These are phyloP conservation scores for Linyphia triangularis DNA, from an alignment of 2,888 invertebrate species.

Conservation along the genomic window DNA sequence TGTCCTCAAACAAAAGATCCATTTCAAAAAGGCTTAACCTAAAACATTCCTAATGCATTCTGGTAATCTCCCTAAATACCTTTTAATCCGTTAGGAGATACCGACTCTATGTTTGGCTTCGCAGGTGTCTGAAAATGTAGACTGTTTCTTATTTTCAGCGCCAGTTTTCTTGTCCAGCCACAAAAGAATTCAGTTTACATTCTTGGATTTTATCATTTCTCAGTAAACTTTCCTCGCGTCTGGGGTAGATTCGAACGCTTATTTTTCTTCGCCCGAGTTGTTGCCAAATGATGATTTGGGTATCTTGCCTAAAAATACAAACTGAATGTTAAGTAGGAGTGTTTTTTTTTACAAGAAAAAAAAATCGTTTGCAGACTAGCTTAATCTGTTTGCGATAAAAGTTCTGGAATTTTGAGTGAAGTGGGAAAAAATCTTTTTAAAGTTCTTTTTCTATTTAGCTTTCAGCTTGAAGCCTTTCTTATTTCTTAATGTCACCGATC, in stretches of 20 bases:
- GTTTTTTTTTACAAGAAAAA: neutral
- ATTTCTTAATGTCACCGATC: neutral
- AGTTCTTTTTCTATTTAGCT: neutral
- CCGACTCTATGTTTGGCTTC: neutral
- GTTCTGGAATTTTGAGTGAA: neutral
- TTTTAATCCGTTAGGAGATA: conserved; percentile 29
- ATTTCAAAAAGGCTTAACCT: conserved; percentile 15
- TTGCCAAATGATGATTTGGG: neutral
- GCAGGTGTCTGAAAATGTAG: conserved; percentile 1
- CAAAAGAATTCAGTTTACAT: neutral
- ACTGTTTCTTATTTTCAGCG: neutral
- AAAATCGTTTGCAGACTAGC: neutral
- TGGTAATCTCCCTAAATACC: conserved; percentile 18
- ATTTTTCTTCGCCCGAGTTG: neutral
- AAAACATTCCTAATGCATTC: neutral
- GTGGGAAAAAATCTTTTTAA: neutral
- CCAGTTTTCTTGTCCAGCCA: neutral
- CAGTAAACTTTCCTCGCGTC: neutral
- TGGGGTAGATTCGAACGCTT: neutral
- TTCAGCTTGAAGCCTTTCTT: neutral
- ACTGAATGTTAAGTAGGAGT: neutral
- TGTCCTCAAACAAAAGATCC: neutral
- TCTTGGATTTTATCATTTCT: conserved; percentile 5
- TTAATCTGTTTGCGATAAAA: conserved; percentile 30
- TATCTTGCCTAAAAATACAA: conserved; percentile 9